A percentile compares a stretch with the other conserved stretches of the same genome.
Conservation (phyloP, 1,140 invertebrate genomes). For the Leptopilina clavipes region DNA sequence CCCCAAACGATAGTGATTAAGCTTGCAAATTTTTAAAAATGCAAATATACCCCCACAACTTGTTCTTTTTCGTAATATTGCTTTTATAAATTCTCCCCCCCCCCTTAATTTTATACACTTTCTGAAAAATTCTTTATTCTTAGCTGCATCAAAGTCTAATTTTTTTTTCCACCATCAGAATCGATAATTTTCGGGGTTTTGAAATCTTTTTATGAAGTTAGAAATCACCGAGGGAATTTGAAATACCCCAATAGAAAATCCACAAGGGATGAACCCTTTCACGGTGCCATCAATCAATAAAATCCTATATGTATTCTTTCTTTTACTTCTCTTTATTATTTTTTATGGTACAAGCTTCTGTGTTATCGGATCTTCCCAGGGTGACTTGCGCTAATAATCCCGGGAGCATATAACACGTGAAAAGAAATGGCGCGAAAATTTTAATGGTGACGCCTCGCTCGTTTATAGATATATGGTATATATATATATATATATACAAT, state of each 20-base stretch:
- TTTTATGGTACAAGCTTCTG: slow-evolving; percentile 50
- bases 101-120: slow-evolving; percentile 70
- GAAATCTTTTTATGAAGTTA: neutral
- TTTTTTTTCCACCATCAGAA: neutral
- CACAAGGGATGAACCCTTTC: slow-evolving; percentile 52
- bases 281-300: slow-evolving; percentile 60
- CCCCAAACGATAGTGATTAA: slow-evolving; percentile 61
- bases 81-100: slow-evolving; percentile 70
- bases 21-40: slow-evolving; percentile 67
- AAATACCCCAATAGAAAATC: neutral
- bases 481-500: too few relatives aligned
- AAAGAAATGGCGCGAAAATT: slow-evolving; percentile 58
- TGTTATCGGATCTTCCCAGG: slow-evolving; percentile 54
- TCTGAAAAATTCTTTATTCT: neutral
- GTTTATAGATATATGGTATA: slow-evolving; percentile 58
- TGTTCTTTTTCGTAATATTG: slow-evolving; percentile 56
- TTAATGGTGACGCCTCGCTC: slow-evolving; percentile 55
- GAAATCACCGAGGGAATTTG: neutral
- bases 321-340: slow-evolving; percentile 39
- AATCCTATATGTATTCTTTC: slow-evolving; percentile 41
- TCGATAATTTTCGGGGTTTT: too few relatives aligned
- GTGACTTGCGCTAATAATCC: slow-evolving; percentile 61
- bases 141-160: neutral
- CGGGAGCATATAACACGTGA: slow-evolving; percentile 47
- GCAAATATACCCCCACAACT: slow-evolving; percentile 52